Percentiles rank a stretch among this genome's conserved stretches.
Evolutionary conservation across 2,113 vertebrate genomes (phyloP).

Genomic region (Clarias gariepinus): DNA sequence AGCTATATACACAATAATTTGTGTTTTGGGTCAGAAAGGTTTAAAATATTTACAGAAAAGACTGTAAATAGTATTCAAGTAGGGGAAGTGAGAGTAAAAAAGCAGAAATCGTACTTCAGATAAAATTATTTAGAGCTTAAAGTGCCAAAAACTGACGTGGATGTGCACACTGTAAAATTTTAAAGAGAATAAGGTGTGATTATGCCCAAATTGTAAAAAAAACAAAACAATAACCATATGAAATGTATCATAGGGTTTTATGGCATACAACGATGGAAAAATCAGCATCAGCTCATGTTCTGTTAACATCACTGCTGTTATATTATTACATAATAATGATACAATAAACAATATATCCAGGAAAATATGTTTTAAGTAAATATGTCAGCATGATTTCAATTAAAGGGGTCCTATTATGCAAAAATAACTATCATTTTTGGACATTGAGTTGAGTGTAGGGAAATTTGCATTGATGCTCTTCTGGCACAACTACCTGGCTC

Average conservation of each 20-base stretch:
- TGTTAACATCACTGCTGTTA: background rate
- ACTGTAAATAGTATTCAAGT: background rate
- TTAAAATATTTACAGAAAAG: background rate
- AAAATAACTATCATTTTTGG: no score
- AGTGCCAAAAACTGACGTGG: background rate
- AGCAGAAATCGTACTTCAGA: background rate
- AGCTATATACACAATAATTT: no score
- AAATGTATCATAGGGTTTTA: background rate
- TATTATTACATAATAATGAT: background rate
- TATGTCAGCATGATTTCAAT: background rate
- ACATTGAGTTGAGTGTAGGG: no score
- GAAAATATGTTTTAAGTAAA: background rate
- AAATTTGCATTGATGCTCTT: no score
- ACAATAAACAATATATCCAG: background rate
- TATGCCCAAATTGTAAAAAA: background rate
- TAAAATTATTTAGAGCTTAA: background rate
- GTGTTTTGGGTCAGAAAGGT: background rate
- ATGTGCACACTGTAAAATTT: background rate
- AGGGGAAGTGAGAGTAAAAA: slow-evolving; percentile 4
- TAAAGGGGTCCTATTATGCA: background rate
- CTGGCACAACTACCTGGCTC: no score
- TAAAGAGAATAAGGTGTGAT: background rate
- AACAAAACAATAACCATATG: background rate
- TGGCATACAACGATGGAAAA: background rate
- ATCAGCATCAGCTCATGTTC: background rate